Evolutionary conservation across 2,888 invertebrate species (phyloP).

Genomic region (Conchocele bisecta): DNA sequence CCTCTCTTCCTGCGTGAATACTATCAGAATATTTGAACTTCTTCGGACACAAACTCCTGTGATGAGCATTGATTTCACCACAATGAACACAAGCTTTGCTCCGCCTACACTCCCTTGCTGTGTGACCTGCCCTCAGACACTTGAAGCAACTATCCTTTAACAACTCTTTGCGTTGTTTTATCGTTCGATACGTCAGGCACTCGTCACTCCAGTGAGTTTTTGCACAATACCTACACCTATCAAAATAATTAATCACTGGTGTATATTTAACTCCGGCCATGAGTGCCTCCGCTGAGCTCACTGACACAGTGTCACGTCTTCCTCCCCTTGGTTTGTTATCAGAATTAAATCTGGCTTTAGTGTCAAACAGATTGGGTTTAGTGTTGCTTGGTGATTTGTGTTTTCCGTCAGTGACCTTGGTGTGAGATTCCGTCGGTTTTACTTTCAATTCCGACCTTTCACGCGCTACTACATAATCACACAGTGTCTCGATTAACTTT

Average conservation of each 20-base stretch:
- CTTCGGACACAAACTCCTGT: slow-evolving; percentile 27
- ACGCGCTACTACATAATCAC: slow-evolving; percentile 21
- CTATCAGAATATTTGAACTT: background rate
- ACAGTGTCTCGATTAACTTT: background rate
- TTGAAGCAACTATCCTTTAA: slow-evolving; percentile 17
- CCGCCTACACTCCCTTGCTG: slow-evolving; percentile 19
- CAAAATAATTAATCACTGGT: background rate
- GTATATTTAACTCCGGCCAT: background rate
- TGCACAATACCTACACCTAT: slow-evolving; percentile 33
- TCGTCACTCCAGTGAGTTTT: slow-evolving; percentile 26
- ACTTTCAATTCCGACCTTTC: slow-evolving; percentile 18
- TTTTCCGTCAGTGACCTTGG: background rate
- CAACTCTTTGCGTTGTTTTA: slow-evolving; percentile 14
- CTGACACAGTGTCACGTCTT: background rate
- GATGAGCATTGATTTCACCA: slow-evolving; percentile 15
- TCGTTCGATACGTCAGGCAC: slow-evolving; percentile 19
- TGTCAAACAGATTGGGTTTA: background rate
- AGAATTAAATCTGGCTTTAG: background rate
- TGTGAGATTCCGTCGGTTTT: background rate
- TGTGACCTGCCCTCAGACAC: slow-evolving; percentile 25
- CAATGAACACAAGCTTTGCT: slow-evolving; percentile 29
- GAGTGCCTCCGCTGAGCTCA: slow-evolving; percentile 3
- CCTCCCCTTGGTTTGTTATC: background rate
- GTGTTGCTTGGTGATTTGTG: background rate
- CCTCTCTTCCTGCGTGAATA: background rate